Evolutionary conservation across 2,888 invertebrate species (phyloP).

Genomic region (Amblyteles armatorius): DNA sequence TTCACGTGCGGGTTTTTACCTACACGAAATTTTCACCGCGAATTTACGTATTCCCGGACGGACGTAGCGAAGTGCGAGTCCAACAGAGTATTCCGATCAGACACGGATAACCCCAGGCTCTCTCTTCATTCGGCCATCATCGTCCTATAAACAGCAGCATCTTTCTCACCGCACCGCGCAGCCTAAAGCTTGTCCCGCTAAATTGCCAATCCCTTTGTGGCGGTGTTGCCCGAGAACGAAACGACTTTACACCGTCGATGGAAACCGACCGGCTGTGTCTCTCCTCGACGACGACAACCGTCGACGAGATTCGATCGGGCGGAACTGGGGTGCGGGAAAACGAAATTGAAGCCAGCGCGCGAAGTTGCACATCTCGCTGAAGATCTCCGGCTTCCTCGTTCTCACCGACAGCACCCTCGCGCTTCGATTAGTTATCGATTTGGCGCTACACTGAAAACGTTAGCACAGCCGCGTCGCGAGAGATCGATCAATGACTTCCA

Average conservation of each 20-base stretch:
- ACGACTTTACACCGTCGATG: conserved; percentile 76
- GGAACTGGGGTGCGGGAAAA: conserved; percentile 33
- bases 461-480: background rate
- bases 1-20: background rate
- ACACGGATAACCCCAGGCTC: background rate
- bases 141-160: conserved; percentile 14
- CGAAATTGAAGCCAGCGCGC: conserved; percentile 50
- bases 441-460: background rate
- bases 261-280: conserved; percentile 78
- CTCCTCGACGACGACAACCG: conserved; percentile 65
- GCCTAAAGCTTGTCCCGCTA: conserved; percentile 64
- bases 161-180: conserved; percentile 11
- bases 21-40: background rate
- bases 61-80: background rate
- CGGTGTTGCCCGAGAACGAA: conserved; percentile 65
- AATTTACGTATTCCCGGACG: background rate
- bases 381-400: conserved; percentile 19
- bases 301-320: conserved; percentile 63
- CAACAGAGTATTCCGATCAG: background rate
- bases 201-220: conserved; percentile 75
- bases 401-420: background rate
- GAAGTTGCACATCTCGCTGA: background rate
- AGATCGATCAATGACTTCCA: conserved; percentile 23
- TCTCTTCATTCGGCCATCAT: conserved; percentile 8
- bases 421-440: conserved; percentile 29